Evolutionary conservation across 1,140 invertebrate genomes (phyloP), one percentile per base, ranked within the genome.

Genomic region (Aphaenogaster rudis): DNA sequence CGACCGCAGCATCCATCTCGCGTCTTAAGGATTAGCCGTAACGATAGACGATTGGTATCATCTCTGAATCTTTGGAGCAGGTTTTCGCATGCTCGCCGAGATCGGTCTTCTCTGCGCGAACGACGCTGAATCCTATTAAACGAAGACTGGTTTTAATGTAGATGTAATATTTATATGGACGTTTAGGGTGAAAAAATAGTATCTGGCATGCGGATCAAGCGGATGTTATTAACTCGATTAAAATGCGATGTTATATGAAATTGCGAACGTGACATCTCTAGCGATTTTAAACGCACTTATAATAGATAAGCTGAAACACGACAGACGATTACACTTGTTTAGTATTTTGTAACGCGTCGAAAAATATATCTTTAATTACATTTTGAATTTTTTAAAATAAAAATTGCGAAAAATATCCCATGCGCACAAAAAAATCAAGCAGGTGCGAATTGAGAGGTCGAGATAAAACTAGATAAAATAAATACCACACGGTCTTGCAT

Each of bases 91-190:
- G 48, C 78, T 67, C n/a, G 63, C 42, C 57, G n/a, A n/a, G 78
- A 54, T 57, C 33, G 33, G 3, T 71, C 54, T 59, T 64, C 21
- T 54, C 36, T 33, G 45, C 69, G 57, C 64, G n/a, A 66, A 69
- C 52, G 81, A 74, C 59, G 45, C 8, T 61, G 61, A 81, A 86
- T 88, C 54, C 42, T 77, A 88, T 90, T 90, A 86, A 86, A 39
- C 67, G 54, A 61, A n/a, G 69, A 90, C 88, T 89, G 88, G 88
- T 88, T 90, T 74, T 86, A 88, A 88, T 21, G 76, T 54, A 57
- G 82, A 80, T 69, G 76, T 67, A 77, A 87, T 76, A 74, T 82
- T 59, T 33, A 52, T 57, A 74, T 50, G 52, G 42, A 76, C 39
- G 39, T 57, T 76, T 42, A 69, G 21, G 8, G 45, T 13, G 17